Conservation (phyloP, 2,797 vertebrate species). For the Anas flavirostris region DNA sequence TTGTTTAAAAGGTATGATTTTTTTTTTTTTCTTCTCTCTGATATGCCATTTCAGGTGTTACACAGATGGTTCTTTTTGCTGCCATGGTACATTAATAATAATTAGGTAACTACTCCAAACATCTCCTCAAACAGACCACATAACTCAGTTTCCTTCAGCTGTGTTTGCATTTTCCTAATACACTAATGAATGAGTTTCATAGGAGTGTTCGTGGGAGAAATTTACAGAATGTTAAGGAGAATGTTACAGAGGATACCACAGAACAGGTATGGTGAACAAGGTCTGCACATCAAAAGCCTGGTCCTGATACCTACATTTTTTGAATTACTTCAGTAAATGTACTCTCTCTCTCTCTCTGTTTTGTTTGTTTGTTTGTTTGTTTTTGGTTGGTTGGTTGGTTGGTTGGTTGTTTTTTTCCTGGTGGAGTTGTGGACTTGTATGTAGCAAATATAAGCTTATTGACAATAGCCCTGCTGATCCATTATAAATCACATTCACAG, state of each 20-base stretch:
- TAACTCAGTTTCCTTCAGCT: background rate
- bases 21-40: background rate
- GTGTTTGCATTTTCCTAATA: background rate
- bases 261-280: background rate
- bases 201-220: background rate
- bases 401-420: background rate
- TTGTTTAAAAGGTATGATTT: background rate
- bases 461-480: background rate
- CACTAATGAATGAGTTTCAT: background rate
- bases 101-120: background rate
- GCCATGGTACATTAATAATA: background rate
- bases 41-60: background rate
- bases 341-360: background rate
- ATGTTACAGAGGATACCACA: background rate
- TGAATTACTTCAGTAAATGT: background rate
- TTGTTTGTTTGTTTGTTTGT: too few species aligned
- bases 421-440: fast-evolving
- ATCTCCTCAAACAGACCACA: background rate
- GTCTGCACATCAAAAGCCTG: background rate
- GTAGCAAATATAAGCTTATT: background rate
- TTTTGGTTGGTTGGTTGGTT: too few species aligned
- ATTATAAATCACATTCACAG: background rate
- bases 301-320: background rate
- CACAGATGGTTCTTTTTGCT: background rate
- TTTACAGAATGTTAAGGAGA: background rate